These are phyloP conservation scores for Acleris literana DNA, from an alignment of 2,888 invertebrate species.

Conservation along the genomic window DNA sequence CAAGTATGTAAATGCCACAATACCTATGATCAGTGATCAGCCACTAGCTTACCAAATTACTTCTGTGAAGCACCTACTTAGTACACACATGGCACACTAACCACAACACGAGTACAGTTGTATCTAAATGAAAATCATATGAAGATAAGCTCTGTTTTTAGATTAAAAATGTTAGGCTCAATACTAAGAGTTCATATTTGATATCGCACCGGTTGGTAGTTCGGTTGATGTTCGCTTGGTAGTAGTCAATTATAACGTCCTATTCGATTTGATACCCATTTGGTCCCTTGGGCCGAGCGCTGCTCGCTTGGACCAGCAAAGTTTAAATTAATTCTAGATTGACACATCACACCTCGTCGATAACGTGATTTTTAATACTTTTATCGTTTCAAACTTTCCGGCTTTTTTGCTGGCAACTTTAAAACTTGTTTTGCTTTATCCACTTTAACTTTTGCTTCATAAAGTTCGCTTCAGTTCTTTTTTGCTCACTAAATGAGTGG, in stretches of 20 bases:
- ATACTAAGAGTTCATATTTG: conserved; percentile 60
- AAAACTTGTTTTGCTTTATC: conserved; percentile 7
- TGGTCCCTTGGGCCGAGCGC: conserved; percentile 68
- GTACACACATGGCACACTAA: conserved; percentile 65
- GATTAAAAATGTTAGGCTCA: conserved; percentile 39
- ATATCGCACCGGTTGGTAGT: conserved; percentile 52
- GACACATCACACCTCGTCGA: conserved; percentile 72
- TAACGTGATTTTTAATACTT: conserved; percentile 68
- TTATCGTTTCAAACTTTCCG: conserved; percentile 26
- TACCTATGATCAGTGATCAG: conserved; percentile 69
- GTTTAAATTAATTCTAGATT: conserved; percentile 81
- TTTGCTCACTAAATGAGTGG: background rate
- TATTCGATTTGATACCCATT: conserved; percentile 78
- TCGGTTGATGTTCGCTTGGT: conserved; percentile 66
- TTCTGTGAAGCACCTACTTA: conserved; percentile 69
- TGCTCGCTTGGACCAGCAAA: conserved; percentile 75
- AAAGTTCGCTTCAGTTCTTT: background rate
- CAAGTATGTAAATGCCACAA: conserved; percentile 65
- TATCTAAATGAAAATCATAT: conserved; percentile 52
- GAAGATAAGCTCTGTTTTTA: conserved; percentile 36
- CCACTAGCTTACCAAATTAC: conserved; percentile 67
- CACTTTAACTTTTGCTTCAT: conserved; percentile 2
- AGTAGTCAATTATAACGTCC: conserved; percentile 76
- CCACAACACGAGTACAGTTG: conserved; percentile 54
- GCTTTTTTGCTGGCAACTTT: conserved; percentile 4